phyloP scores from a whole-genome alignment of 2,113 vertebrate species.

The Galeopterus variegatus region DNA sequence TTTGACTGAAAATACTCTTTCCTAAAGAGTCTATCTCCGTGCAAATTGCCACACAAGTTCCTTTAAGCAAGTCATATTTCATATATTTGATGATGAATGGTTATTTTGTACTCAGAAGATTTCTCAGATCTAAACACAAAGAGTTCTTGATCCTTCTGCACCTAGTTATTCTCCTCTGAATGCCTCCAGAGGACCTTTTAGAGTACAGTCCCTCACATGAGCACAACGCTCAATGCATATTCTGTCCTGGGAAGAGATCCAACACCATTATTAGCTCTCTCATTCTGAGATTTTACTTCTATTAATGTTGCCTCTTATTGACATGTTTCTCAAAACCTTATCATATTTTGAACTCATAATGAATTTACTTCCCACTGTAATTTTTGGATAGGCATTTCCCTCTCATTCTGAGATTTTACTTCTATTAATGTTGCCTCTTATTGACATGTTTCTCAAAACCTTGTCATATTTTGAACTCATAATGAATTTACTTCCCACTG shows the following conservation, averaged over 20 bases:
- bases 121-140: slow-evolving; percentile 35
- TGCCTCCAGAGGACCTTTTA: neutral
- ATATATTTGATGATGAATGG: slow-evolving; percentile 12
- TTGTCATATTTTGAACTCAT: neutral
- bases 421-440: neutral
- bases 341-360: neutral
- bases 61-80: slow-evolving; percentile 4
- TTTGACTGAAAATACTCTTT: neutral
- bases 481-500: neutral
- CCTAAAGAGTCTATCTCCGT: neutral
- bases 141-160: neutral
- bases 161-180: neutral
- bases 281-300: slow-evolving; percentile 1
- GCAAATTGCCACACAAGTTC: neutral
- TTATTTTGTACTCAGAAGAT: neutral
- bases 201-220: neutral
- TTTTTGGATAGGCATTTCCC: neutral
- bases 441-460: slow-evolving; percentile 1
- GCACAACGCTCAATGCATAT: neutral
- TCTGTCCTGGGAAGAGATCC: neutral
- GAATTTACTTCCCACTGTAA: neutral
- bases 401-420: neutral
- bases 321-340: neutral
- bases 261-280: neutral
- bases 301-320: neutral